Conservation (phyloP, 64 coral and sea anemone genomes). For the Stichodactyla mertensii region DNA sequence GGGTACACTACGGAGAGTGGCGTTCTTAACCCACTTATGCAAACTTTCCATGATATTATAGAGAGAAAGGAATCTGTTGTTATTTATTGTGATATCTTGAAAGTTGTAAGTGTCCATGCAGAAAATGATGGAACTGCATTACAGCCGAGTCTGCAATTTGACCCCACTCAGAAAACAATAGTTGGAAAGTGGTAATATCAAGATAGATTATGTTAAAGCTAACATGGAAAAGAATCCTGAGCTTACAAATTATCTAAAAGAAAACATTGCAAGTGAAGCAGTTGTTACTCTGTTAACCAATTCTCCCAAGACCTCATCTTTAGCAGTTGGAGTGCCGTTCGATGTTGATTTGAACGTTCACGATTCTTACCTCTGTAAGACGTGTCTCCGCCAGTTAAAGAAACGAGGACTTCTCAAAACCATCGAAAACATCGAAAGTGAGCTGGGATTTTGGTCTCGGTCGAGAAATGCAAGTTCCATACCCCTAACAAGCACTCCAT, state of each 20-base stretch:
- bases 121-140: constrained; percentile 54
- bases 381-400: too few relatives aligned
- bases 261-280: constrained; percentile 45
- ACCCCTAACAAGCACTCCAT: too few relatives aligned
- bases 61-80: not conserved
- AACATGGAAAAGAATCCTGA: constrained; percentile 29
- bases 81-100: constrained; percentile 22
- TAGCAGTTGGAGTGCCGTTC: not conserved
- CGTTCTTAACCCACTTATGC: constrained; percentile 27
- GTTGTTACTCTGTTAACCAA: constrained; percentile 42
- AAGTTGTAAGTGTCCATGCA: constrained; percentile 7
- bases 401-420: too few relatives aligned
- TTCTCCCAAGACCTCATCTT: not conserved
- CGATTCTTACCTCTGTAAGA: too few relatives aligned
- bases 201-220: constrained; percentile 42
- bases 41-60: constrained; percentile 27
- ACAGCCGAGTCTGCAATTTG: constrained; percentile 34
- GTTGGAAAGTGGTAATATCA: constrained; percentile 17
- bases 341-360: too few relatives aligned
- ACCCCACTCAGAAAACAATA: constrained; percentile 1
- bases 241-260: constrained; percentile 13
- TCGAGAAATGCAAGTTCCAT: too few relatives aligned
- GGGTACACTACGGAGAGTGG: constrained; percentile 50
- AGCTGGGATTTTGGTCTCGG: too few relatives aligned
- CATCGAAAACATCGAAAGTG: too few relatives aligned